Evolutionary conservation across 2,888 invertebrate genomes (phyloP).

Genomic region (Leptopterna dolabrata): DNA sequence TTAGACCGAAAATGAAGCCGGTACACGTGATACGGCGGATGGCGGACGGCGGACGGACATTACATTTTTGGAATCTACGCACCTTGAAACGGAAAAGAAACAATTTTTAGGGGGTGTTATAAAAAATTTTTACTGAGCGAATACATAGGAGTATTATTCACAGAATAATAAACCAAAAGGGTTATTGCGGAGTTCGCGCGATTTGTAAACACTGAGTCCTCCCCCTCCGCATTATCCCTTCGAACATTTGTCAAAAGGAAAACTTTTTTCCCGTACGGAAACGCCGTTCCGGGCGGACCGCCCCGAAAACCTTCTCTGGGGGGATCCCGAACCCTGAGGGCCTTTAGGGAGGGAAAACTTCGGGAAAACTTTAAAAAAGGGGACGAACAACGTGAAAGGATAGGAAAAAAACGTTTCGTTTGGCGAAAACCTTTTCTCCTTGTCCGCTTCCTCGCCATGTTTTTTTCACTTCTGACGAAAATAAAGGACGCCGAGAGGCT

Average conservation of each 20-base stretch:
- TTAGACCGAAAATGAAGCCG: too few species aligned
- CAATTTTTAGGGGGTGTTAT: too few species aligned
- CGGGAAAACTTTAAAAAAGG: not conserved
- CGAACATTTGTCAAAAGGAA: conserved; percentile 33
- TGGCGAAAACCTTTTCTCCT: conserved; percentile 2
- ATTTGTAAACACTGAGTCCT: conserved; percentile 3
- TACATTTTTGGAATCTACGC: too few species aligned
- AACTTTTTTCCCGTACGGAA: not conserved
- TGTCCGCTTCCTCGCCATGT: not conserved
- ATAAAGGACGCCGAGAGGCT: not conserved
- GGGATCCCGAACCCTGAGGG: not conserved
- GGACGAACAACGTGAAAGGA: not conserved
- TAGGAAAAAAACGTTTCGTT: conserved; percentile 20
- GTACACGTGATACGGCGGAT: too few species aligned
- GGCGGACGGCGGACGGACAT: too few species aligned
- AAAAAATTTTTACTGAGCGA: too few species aligned
- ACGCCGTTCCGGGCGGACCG: not conserved
- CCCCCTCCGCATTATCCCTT: not conserved
- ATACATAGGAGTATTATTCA: too few species aligned
- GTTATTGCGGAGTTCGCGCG: not conserved
- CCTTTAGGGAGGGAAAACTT: not conserved
- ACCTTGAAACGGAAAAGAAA: too few species aligned
- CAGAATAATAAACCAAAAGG: too few species aligned
- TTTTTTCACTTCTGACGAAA: not conserved
- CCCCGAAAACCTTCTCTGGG: not conserved